Evolutionary conservation across 2,113 vertebrate species (phyloP), one percentile per base, ranked within the genome.

Genomic region (Physeter macrocephalus): DNA sequence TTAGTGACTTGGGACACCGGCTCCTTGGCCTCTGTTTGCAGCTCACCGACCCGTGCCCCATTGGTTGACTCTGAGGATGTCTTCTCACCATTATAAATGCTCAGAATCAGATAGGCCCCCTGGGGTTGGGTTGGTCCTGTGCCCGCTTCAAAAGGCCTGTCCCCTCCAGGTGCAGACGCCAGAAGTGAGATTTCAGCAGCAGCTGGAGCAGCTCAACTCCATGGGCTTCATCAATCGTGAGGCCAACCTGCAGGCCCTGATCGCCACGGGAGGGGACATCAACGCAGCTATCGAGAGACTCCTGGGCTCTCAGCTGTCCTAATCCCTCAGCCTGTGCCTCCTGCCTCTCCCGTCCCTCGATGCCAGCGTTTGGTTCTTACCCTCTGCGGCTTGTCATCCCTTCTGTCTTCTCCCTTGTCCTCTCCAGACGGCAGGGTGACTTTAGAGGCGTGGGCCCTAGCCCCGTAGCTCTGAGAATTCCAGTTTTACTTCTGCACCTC

Each of bases 161-260:
- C 67, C 36, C n/a, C 57, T 31, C 1, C 82, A 99, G 99, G 99
- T 98, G 95, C 99, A 99, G 99, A 99, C 98, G 61, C 99, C 99
- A 0, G 99, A 99, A 98, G 99, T 99, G 95, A 99, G 99, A 98
- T 99, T 99, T 98, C 99, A 99, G 98, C 99, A 99, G 97, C 99
- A 99, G 97, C 98, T 99, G 97, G 99, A 99, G 87, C 99, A 99
- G 98, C 98, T 99, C 97, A 99, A 99, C 94, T 99, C 99, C 98
- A 99, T 98, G 98, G 98, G 99, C 97, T 99, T 99, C 98, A 98
- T 99, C 92, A 99, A 99, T 54, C 98, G 98, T 0, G 99, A 99
- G 96, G 99, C 99, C 93, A 99, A 99, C 95, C 98, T 99, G 1
- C 99, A 99, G 98, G 99, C 99, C 0, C 99, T 99, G 10, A 99